These are phyloP conservation scores for Cryptophagus acutangulus DNA, from an alignment of 2,888 invertebrate species.

Conservation along the genomic window DNA sequence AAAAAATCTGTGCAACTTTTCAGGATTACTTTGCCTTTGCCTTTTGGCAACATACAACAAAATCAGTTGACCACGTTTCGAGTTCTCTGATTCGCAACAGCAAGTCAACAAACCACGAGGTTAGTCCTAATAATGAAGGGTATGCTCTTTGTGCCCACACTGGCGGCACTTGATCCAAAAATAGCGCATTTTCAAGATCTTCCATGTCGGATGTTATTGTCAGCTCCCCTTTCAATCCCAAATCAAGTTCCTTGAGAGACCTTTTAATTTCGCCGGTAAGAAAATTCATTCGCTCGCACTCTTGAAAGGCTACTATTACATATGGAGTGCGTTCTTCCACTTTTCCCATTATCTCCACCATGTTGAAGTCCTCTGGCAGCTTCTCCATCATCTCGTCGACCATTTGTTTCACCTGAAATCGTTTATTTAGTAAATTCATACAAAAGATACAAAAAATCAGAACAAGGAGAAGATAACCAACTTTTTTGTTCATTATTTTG, in stretches of 20 bases:
- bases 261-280: slow-evolving; percentile 87
- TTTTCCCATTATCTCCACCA: slow-evolving; percentile 91
- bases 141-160: slow-evolving; percentile 87
- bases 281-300: slow-evolving; percentile 94
- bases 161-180: slow-evolving; percentile 87
- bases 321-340: slow-evolving; percentile 95
- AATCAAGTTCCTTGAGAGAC: slow-evolving; percentile 84
- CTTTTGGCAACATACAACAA: slow-evolving; percentile 82
- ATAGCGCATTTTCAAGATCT: slow-evolving; percentile 84
- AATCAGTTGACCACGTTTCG: slow-evolving; percentile 93
- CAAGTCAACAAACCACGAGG: slow-evolving; percentile 91
- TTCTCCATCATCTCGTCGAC: slow-evolving; percentile 94
- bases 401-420: slow-evolving; percentile 80
- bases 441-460: no score
- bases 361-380: slow-evolving; percentile 92
- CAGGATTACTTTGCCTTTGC: slow-evolving; percentile 9
- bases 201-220: slow-evolving; percentile 97
- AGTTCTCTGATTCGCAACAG: slow-evolving; percentile 78
- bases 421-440: no score
- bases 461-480: slow-evolving; percentile 2
- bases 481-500: background rate
- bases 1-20: slow-evolving; percentile 4
- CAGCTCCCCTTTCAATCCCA: slow-evolving; percentile 92
- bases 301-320: slow-evolving; percentile 92
- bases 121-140: slow-evolving; percentile 81